Conservation (phyloP, 2,888 invertebrate genomes). For the Folsomia candida region DNA sequence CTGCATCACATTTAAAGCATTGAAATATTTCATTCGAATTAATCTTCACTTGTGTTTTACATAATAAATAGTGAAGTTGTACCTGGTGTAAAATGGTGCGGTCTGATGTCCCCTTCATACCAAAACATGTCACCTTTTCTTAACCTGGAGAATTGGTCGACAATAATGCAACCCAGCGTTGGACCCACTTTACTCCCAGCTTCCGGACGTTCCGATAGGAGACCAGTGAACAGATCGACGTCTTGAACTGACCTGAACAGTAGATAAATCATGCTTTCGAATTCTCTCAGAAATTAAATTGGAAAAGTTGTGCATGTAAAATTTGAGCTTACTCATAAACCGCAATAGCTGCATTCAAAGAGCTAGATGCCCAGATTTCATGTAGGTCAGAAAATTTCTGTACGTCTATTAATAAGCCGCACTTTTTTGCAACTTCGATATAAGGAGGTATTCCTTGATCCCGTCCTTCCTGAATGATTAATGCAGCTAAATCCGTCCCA, state of each 20-base stretch:
- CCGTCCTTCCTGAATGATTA: constrained; percentile 83
- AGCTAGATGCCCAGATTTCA: constrained; percentile 69
- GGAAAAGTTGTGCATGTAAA: no score
- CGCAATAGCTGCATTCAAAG: no score
- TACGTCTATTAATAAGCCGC: constrained; percentile 66
- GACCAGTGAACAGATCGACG: constrained; percentile 84
- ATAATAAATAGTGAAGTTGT: not conserved
- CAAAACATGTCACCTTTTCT: constrained; percentile 82
- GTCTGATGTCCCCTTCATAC: constrained; percentile 72
- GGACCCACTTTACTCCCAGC: constrained; percentile 76
- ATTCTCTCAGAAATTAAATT: not conserved
- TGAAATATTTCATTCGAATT: constrained; percentile 8
- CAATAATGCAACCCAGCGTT: constrained; percentile 76
- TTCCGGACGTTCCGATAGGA: constrained; percentile 73
- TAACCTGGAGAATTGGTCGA: constrained; percentile 78
- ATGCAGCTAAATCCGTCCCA: constrained; percentile 78
- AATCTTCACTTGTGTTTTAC: not conserved
- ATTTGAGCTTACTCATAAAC: no score
- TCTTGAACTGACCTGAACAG: constrained; percentile 68
- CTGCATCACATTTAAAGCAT: no score
- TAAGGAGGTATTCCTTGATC: constrained; percentile 84
- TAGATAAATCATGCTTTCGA: constrained; percentile 6
- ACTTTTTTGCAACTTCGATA: constrained; percentile 71
- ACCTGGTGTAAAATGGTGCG: constrained; percentile 67
- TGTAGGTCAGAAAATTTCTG: constrained; percentile 65